Evolutionary conservation across 2,113 vertebrate species (phyloP).

Genomic region (Strix aluco): DNA sequence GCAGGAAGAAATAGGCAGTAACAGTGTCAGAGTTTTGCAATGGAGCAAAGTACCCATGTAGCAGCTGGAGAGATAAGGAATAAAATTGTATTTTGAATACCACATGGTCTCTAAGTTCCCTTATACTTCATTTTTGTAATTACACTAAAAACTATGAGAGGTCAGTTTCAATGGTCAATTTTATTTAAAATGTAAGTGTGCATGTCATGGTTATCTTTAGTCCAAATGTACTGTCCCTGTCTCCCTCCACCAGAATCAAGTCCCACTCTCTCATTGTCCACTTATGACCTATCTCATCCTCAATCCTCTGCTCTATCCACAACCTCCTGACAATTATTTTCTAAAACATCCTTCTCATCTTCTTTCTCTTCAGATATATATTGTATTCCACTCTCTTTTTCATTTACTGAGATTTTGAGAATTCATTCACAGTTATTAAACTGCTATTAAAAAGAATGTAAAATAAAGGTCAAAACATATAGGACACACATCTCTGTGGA

Average conservation of each 20-base stretch:
- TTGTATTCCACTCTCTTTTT: background rate
- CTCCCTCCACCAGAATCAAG: background rate
- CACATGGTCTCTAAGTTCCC: background rate
- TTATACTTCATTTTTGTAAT: background rate
- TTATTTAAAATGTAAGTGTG: background rate
- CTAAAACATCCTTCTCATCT: background rate
- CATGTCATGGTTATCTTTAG: background rate
- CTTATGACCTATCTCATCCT: background rate
- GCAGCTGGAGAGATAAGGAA: background rate
- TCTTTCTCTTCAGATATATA: background rate
- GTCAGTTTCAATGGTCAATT: background rate
- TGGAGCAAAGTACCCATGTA: background rate
- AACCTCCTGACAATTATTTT: background rate
- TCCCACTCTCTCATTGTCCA: background rate
- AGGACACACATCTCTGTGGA: background rate
- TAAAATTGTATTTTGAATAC: background rate
- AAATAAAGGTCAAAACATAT: background rate
- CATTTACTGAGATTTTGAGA: background rate
- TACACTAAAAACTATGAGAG: background rate
- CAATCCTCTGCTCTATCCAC: background rate
- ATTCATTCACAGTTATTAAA: background rate
- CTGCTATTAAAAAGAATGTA: background rate
- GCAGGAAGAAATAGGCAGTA: background rate
- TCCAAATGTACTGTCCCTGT: background rate
- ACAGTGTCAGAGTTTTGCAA: background rate